phyloP scores from a whole-genome alignment of 2,797 vertebrate genomes.

The Staurois parvus region DNA sequence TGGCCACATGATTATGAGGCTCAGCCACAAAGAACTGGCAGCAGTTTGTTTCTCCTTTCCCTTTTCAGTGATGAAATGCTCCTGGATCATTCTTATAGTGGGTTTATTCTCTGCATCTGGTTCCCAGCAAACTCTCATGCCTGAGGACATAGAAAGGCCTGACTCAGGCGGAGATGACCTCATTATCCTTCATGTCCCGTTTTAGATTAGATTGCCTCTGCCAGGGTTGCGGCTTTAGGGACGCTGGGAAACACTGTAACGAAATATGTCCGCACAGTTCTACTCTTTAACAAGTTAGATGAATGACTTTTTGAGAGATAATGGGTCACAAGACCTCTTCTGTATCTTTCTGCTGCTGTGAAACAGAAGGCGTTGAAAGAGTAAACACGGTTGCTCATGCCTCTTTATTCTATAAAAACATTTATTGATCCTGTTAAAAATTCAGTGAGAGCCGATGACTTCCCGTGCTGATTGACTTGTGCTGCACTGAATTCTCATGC shows the following conservation, averaged over 20 bases:
- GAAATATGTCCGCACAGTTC: background rate
- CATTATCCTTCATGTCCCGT: slow-evolving; percentile 43
- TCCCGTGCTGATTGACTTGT: too few species aligned
- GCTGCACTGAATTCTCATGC: too few species aligned
- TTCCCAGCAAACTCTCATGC: slow-evolving; percentile 60
- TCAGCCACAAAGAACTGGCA: slow-evolving; percentile 53
- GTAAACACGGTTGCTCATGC: too few species aligned
- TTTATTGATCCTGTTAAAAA: too few species aligned
- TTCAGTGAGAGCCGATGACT: too few species aligned
- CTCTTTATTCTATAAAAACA: too few species aligned
- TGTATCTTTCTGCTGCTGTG: too few species aligned
- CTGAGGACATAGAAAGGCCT: slow-evolving; percentile 30
- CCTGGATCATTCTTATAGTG: slow-evolving; percentile 26
- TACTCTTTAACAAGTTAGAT: background rate
- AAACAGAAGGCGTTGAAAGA: too few species aligned
- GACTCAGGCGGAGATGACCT: slow-evolving; percentile 62
- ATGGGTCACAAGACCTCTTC: background rate
- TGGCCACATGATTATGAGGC: slow-evolving; percentile 30
- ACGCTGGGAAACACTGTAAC: background rate
- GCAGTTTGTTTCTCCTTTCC: slow-evolving; percentile 36
- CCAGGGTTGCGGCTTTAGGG: background rate
- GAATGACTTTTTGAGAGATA: background rate
- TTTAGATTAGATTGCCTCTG: slow-evolving; percentile 1
- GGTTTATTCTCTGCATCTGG: background rate
- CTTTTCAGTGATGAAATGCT: slow-evolving; percentile 47